Evolutionary conservation across 1,140 invertebrate genomes (phyloP).

Genomic region (Dendroctonus ponderosae): DNA sequence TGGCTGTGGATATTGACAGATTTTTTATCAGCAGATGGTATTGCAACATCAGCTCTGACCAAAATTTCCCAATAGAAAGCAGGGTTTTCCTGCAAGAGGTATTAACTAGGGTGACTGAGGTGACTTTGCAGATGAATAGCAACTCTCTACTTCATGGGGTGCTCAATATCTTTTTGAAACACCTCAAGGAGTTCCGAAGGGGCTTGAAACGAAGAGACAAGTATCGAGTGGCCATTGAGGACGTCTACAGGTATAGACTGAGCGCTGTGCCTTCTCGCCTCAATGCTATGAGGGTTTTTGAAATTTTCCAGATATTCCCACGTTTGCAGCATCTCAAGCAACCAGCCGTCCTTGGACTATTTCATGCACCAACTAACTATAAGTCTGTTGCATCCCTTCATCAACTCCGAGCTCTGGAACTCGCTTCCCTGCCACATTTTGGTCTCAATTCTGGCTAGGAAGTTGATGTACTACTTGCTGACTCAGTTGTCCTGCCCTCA

Average conservation of each 20-base stretch:
- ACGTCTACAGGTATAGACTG: constrained; percentile 45
- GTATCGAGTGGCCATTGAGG: constrained; percentile 45
- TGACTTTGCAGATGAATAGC: constrained; percentile 39
- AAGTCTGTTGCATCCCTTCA: constrained; percentile 60
- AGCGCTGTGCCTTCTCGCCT: not conserved
- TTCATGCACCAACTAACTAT: constrained; percentile 58
- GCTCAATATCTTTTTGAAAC: constrained; percentile 53
- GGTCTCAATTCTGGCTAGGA: constrained; percentile 61
- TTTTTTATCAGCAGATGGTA: constrained; percentile 48
- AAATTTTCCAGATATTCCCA: constrained; percentile 49
- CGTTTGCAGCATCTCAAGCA: constrained; percentile 49
- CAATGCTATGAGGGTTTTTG: not conserved
- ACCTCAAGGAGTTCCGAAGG: constrained; percentile 58
- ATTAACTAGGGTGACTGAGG: constrained; percentile 40
- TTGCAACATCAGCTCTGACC: constrained; percentile 42
- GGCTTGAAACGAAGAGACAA: constrained; percentile 54
- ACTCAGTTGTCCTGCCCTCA: constrained; percentile 53
- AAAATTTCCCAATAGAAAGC: constrained; percentile 42
- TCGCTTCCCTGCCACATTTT: constrained; percentile 64
- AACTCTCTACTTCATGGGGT: constrained; percentile 47
- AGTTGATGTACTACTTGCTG: constrained; percentile 54
- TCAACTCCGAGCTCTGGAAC: constrained; percentile 65
- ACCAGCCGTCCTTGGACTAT: constrained; percentile 54
- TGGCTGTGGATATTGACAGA: constrained; percentile 43
- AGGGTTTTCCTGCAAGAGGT: constrained; percentile 42